These are phyloP conservation scores for Geotrupes spiniger DNA, from an alignment of 2,888 invertebrate genomes.

Conservation along the genomic window DNA sequence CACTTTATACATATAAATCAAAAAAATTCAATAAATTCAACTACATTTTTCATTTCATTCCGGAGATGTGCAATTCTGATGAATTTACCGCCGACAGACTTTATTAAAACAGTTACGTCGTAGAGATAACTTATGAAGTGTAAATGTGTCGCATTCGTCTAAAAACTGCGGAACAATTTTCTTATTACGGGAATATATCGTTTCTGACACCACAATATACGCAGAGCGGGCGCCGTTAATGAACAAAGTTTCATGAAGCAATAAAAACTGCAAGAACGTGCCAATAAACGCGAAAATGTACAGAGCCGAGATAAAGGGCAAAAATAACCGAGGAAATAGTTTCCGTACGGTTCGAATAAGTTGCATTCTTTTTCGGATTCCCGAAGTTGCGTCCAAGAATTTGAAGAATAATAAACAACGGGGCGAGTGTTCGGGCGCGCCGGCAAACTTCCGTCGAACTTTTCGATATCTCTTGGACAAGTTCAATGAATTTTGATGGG, in stretches of 20 bases:
- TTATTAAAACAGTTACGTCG: no score
- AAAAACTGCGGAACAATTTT: constrained; percentile 2
- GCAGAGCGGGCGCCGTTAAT: constrained; percentile 9
- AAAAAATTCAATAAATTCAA: no score
- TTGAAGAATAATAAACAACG: no score
- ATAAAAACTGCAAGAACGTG: constrained; percentile 10
- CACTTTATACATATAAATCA: no score
- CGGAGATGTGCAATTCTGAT: no score
- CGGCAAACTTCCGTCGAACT: no score
- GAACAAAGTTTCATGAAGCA: constrained; percentile 15
- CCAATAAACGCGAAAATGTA: constrained; percentile 10
- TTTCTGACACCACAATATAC: constrained; percentile 5
- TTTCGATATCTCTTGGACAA: no score
- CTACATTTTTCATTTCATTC: no score
- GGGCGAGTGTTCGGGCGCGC: no score
- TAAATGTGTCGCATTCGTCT: constrained; percentile 5
- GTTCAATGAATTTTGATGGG: no score
- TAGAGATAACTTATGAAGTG: background rate
- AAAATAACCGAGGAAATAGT: background rate
- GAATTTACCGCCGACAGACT: no score
- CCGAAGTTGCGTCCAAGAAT: no score
- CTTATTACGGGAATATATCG: constrained; percentile 10
- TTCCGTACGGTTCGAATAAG: background rate
- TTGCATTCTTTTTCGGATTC: background rate
- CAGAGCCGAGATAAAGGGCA: constrained; percentile 9